phyloP scores from a whole-genome alignment of 2,888 invertebrate genomes.

The Antheraea assamensis region DNA sequence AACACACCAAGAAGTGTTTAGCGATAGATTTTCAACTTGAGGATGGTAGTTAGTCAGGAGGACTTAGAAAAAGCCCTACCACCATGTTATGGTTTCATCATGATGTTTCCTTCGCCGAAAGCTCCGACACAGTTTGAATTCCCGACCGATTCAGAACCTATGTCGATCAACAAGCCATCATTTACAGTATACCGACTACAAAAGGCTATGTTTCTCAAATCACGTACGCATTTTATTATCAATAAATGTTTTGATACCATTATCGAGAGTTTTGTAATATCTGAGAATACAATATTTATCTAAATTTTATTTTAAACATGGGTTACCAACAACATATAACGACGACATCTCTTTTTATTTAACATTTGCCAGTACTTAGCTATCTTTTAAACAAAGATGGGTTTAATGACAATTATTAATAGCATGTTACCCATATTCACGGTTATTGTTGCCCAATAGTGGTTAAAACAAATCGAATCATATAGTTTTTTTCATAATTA shows the following conservation, averaged over 20 bases:
- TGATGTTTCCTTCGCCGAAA: no score
- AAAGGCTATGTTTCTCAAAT: conserved; percentile 51
- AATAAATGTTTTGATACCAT: conserved; percentile 43
- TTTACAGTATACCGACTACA: background rate
- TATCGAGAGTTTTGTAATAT: conserved; percentile 27
- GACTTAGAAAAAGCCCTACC: background rate
- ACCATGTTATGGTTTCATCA: background rate
- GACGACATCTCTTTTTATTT: no score
- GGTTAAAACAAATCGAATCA: background rate
- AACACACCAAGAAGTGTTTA: background rate
- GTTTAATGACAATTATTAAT: background rate
- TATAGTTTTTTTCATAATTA: background rate
- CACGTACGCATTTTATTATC: conserved; percentile 73
- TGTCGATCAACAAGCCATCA: no score
- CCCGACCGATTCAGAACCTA: no score
- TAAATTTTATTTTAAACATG: background rate
- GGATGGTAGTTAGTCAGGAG: no score
- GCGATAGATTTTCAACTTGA: background rate
- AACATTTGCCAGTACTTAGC: no score
- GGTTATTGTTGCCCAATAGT: background rate
- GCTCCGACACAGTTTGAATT: no score
- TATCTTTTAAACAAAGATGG: background rate
- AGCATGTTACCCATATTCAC: no score
- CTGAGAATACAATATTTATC: conserved; percentile 6
- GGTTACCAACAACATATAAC: background rate